Percentiles rank a stretch among this genome's conserved stretches.
phyloP scores from a whole-genome alignment of 2,797 vertebrate species.

The Myoxocephalus aenaeus region DNA sequence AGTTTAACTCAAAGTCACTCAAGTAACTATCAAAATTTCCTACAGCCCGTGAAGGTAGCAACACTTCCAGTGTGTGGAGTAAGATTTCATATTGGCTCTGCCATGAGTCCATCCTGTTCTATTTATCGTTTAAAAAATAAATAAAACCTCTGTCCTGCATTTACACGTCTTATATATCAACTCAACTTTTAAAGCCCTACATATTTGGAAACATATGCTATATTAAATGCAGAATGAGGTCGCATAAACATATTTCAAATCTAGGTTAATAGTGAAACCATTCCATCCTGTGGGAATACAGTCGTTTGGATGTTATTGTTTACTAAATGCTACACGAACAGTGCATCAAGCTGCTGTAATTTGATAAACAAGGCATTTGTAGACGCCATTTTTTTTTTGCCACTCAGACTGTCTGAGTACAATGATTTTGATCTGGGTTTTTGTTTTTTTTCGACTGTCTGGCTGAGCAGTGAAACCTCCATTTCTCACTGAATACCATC shows the following conservation, averaged over 20 bases:
- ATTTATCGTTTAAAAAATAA: constrained; percentile 41
- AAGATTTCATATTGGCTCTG: constrained; percentile 71
- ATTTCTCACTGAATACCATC: not conserved
- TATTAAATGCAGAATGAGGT: not conserved
- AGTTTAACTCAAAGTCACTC: not conserved
- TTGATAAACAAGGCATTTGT: not conserved
- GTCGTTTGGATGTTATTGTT: not conserved
- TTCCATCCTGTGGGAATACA: not conserved
- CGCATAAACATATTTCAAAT: not conserved
- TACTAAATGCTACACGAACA: not conserved
- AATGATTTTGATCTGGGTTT: not conserved
- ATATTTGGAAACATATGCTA: not conserved
- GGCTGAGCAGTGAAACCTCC: constrained; percentile 5
- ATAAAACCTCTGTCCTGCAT: constrained; percentile 16
- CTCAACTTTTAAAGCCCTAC: not conserved
- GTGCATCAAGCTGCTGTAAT: constrained; percentile 1
- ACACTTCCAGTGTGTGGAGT: constrained; percentile 51
- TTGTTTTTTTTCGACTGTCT: not conserved
- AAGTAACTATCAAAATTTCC: accelerated
- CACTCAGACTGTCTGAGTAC: not conserved
- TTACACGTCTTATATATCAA: constrained; percentile 17
- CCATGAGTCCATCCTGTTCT: constrained; percentile 58
- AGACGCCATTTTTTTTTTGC: constrained; percentile 1
- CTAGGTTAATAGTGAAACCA: not conserved
- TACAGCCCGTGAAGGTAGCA: constrained; percentile 57